phyloP scores from a whole-genome alignment of 2,888 invertebrate species.

The Amblyteles armatorius region DNA sequence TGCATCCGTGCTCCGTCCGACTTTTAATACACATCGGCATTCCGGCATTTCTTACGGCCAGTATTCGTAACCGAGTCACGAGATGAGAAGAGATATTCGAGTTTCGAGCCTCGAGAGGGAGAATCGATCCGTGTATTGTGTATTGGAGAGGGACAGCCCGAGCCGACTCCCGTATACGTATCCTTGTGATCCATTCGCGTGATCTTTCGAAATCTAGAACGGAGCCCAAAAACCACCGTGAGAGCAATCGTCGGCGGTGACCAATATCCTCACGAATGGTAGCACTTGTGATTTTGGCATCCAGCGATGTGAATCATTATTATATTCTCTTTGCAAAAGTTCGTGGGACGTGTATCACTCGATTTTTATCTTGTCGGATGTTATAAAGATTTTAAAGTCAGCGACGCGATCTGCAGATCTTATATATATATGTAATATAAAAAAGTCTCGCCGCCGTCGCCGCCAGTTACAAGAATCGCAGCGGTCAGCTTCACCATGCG shows the following conservation, averaged over 20 bases:
- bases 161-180: slow-evolving; percentile 15
- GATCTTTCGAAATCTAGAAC: slow-evolving; percentile 67
- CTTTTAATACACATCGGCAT: background rate
- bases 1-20: slow-evolving; percentile 12
- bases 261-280: slow-evolving; percentile 50
- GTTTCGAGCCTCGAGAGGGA: slow-evolving; percentile 6
- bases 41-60: slow-evolving; percentile 1
- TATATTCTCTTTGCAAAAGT: slow-evolving; percentile 9
- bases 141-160: background rate
- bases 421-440: background rate
- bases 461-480: background rate
- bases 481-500: background rate
- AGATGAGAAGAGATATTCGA: slow-evolving; percentile 10
- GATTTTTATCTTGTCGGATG: slow-evolving; percentile 65
- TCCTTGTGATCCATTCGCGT: slow-evolving; percentile 59
- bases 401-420: slow-evolving; percentile 54
- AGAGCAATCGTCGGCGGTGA: slow-evolving; percentile 34
- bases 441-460: background rate
- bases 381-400: slow-evolving; percentile 56
- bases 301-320: slow-evolving; percentile 51
- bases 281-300: slow-evolving; percentile 41
- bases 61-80: slow-evolving; percentile 3
- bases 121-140: slow-evolving; percentile 39
- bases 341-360: slow-evolving; percentile 44
- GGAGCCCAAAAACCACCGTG: slow-evolving; percentile 24